Conservation (phyloP, 2,797 vertebrate species). For the Nothura maculosa region DNA sequence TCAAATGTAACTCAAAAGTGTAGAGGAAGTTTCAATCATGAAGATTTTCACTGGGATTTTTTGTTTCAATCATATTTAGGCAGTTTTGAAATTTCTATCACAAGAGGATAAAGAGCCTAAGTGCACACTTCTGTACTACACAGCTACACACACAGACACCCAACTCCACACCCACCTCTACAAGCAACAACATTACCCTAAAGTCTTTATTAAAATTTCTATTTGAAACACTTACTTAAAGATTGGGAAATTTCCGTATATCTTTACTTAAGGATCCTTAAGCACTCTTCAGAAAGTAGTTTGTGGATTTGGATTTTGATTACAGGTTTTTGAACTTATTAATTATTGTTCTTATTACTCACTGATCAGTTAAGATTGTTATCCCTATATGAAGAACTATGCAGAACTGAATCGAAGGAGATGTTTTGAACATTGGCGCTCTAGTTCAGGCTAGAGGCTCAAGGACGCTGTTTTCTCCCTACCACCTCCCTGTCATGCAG, state of each 20-base stretch:
- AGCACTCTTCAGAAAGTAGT: not conserved
- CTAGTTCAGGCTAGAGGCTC: not conserved
- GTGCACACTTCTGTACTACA: not conserved
- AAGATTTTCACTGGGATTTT: not conserved
- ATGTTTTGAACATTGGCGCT: not conserved
- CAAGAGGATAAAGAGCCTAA: not conserved
- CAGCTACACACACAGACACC: not conserved
- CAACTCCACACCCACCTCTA: not conserved
- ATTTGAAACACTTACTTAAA: not conserved
- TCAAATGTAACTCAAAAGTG: accelerated
- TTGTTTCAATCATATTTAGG: not conserved
- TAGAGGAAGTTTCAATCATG: not conserved
- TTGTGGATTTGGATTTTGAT: not conserved
- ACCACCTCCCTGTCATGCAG: not conserved
- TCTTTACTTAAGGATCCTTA: not conserved
- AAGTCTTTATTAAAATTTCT: not conserved
- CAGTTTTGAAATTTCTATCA: not conserved
- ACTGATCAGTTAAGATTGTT: not conserved
- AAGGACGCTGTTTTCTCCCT: accelerated
- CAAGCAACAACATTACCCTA: not conserved
- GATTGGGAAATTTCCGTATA: not conserved
- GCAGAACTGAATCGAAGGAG: not conserved
- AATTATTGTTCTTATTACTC: not conserved
- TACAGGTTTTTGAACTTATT: not conserved
- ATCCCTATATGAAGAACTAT: not conserved